Conservation (phyloP, 2,113 vertebrate species). For the Aptenodytes forsteri region DNA sequence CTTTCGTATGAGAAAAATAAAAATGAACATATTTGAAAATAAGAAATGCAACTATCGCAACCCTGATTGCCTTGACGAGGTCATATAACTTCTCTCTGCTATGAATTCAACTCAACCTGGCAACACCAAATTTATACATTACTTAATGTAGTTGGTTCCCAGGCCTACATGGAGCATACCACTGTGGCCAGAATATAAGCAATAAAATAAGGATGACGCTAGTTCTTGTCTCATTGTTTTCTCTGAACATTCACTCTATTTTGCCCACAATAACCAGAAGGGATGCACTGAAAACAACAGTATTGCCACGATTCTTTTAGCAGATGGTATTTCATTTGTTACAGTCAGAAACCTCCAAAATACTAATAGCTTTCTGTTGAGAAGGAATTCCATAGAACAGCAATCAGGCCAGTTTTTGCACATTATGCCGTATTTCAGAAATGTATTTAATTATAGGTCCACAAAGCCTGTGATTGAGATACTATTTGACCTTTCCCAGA, state of each 20-base stretch:
- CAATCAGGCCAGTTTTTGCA: background rate
- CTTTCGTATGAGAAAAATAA: background rate
- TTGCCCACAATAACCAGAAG: background rate
- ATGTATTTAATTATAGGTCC: background rate
- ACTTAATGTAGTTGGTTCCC: background rate
- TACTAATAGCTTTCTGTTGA: background rate
- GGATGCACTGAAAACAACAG: background rate
- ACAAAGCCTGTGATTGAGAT: background rate
- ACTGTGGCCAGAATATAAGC: background rate
- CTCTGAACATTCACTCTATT: background rate
- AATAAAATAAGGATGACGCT: background rate
- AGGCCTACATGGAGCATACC: background rate
- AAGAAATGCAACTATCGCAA: background rate
- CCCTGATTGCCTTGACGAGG: background rate
- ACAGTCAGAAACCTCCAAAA: background rate
- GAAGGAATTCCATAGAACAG: background rate
- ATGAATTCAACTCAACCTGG: background rate
- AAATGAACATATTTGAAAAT: background rate
- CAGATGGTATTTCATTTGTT: background rate
- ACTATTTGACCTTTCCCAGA: background rate
- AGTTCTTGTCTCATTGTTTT: background rate
- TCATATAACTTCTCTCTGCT: background rate
- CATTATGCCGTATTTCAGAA: background rate
- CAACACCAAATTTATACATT: background rate
- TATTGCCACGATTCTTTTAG: background rate